Evolutionary conservation across 2,888 invertebrate species (phyloP).

Genomic region (Lepidocyrtinus sp.): DNA sequence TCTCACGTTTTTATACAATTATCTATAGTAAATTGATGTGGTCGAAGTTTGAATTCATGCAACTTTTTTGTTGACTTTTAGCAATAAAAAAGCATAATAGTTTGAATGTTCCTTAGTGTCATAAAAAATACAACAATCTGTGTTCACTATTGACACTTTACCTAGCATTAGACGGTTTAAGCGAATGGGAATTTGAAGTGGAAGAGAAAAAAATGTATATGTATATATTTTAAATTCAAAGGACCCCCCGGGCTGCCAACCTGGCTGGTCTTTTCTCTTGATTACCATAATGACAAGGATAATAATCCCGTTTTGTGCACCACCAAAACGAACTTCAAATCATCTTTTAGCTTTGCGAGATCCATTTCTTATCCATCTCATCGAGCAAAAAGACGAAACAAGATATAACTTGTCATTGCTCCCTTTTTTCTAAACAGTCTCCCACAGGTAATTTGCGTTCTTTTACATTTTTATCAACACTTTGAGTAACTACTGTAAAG

Average conservation of each 20-base stretch:
- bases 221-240: too few species aligned
- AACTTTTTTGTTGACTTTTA: too few species aligned
- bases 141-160: background rate
- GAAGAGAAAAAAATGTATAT: conserved; percentile 28
- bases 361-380: conserved; percentile 9
- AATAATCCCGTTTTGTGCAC: conserved; percentile 24
- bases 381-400: background rate
- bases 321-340: background rate
- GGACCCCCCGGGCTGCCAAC: conserved; percentile 23
- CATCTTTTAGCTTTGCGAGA: too few species aligned
- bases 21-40: background rate
- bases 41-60: background rate
- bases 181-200: background rate
- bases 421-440: background rate
- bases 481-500: too few species aligned
- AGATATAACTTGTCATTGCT: background rate
- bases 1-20: background rate
- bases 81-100: too few species aligned
- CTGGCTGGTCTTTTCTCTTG: conserved; percentile 19
- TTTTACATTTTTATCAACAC: conserved; percentile 14
- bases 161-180: too few species aligned
- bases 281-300: conserved; percentile 25
- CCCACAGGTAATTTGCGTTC: conserved; percentile 24
- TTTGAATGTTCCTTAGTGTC: too few species aligned
- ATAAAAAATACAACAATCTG: too few species aligned